Conservation (phyloP, 2,797 vertebrate genomes). For the Limosa lapponica region DNA sequence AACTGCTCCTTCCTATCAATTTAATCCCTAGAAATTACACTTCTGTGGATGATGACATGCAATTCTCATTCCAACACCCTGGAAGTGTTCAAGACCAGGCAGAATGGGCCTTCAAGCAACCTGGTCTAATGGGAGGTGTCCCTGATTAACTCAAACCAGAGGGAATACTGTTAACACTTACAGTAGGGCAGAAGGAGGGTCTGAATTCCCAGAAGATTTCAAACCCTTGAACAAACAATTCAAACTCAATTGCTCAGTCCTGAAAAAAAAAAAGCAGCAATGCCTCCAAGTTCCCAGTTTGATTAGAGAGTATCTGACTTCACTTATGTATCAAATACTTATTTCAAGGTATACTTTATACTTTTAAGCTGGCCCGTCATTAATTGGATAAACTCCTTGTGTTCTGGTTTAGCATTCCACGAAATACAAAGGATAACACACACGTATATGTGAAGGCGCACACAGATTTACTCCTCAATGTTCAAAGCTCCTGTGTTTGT, state of each 20-base stretch:
- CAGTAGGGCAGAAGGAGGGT: not conserved
- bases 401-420: not conserved
- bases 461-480: not conserved
- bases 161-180: not conserved
- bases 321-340: not conserved
- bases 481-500: not conserved
- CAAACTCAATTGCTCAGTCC: not conserved
- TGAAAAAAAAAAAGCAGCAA: not conserved
- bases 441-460: rapidly evolving
- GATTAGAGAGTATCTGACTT: not conserved
- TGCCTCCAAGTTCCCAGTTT: not conserved
- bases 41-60: not conserved
- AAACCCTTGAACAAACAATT: not conserved
- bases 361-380: not conserved
- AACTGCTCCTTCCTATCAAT: not conserved
- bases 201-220: not conserved
- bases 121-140: no score
- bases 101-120: no score
- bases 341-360: not conserved
- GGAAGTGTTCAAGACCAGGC: no score
- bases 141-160: not conserved
- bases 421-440: not conserved
- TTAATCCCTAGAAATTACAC: not conserved
- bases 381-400: not conserved
- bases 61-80: not conserved